Evolutionary conservation across 2,113 vertebrate genomes (phyloP).

Genomic region (Lutjanus erythropterus): DNA sequence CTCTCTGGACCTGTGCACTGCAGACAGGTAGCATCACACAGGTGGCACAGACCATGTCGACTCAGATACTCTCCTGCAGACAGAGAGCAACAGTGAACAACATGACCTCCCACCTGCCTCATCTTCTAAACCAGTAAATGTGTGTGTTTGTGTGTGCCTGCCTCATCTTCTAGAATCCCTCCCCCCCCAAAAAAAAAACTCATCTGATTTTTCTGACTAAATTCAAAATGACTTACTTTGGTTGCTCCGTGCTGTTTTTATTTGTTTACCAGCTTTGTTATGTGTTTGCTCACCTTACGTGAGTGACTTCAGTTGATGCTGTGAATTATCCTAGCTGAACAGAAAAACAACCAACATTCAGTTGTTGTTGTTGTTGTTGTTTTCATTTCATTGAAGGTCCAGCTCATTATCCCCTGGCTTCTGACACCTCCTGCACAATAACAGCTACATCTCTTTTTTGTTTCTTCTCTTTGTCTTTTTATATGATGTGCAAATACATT

Average conservation of each 20-base stretch:
- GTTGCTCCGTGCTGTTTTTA: not conserved
- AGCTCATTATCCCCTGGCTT: slow-evolving; percentile 40
- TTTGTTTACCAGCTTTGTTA: slow-evolving; percentile 5
- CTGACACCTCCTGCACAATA: slow-evolving; percentile 21
- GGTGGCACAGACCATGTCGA: slow-evolving; percentile 79
- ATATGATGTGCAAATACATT: not conserved
- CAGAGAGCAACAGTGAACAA: slow-evolving; percentile 40
- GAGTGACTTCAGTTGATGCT: not conserved
- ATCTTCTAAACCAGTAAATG: too few species aligned
- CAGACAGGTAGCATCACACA: slow-evolving; percentile 88
- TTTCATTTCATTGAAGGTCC: slow-evolving; percentile 19
- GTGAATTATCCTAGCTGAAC: not conserved
- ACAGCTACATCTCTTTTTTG: not conserved
- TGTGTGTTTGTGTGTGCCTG: too few species aligned
- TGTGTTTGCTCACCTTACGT: not conserved
- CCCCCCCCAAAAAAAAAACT: too few species aligned
- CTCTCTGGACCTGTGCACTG: slow-evolving; percentile 87
- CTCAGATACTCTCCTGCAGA: slow-evolving; percentile 87
- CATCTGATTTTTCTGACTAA: not conserved
- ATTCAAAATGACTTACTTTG: not conserved
- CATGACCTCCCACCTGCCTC: not conserved
- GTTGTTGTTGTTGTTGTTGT: slow-evolving; percentile 11
- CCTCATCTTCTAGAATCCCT: not conserved
- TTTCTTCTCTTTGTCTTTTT: not conserved
- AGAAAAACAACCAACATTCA: slow-evolving; percentile 40